Evolutionary conservation across 1,140 invertebrate species (phyloP).

Genomic region (Adoxophyes honmai): DNA sequence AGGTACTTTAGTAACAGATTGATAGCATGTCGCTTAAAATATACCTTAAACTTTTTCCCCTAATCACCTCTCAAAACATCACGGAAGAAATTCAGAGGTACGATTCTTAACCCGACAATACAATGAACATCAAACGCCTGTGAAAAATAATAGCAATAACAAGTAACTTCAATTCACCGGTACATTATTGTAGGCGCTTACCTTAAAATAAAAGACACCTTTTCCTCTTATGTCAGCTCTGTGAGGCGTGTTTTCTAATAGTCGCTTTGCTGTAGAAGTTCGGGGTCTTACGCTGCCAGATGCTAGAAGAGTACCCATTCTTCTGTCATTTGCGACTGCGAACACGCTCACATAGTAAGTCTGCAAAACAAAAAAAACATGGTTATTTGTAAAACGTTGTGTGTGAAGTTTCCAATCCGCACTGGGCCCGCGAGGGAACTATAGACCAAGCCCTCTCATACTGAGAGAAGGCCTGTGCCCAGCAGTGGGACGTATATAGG

Average conservation of each 20-base stretch:
- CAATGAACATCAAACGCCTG: background rate
- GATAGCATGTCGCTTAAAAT: too few species aligned
- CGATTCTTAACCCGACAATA: too few species aligned
- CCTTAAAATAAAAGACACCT: constrained; percentile 63
- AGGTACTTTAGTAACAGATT: too few species aligned
- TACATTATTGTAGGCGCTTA: constrained; percentile 15
- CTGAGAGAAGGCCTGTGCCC: too few species aligned
- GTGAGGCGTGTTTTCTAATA: constrained; percentile 46
- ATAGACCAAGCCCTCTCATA: too few species aligned
- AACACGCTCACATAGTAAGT: constrained; percentile 58
- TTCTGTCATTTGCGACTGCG: constrained; percentile 45
- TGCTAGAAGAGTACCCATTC: constrained; percentile 47
- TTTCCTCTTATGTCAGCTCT: constrained; percentile 49
- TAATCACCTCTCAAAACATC: too few species aligned
- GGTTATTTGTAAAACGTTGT: background rate
- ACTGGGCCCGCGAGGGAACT: too few species aligned
- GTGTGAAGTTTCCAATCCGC: too few species aligned
- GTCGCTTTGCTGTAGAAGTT: constrained; percentile 49
- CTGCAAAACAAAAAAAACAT: constrained; percentile 30
- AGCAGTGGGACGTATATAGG: too few species aligned
- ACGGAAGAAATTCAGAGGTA: too few species aligned
- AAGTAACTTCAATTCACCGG: background rate
- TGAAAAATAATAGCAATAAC: background rate
- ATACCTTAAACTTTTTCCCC: too few species aligned
- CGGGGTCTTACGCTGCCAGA: constrained; percentile 45